These are phyloP conservation scores for Upupa epops DNA, from an alignment of 2,113 vertebrate species.

Conservation along the genomic window DNA sequence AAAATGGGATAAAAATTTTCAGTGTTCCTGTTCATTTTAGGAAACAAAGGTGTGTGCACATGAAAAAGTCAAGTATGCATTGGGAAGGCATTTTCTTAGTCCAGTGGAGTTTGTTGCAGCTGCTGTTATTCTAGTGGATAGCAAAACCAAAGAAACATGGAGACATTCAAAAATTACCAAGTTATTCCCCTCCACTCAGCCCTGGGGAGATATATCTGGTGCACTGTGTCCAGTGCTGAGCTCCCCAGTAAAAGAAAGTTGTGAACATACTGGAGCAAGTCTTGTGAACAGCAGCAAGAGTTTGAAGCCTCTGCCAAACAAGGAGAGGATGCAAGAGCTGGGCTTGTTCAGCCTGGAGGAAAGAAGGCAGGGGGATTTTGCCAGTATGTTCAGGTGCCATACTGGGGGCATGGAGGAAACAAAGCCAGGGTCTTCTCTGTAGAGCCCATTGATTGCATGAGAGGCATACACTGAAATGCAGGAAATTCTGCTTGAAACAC, in stretches of 20 bases:
- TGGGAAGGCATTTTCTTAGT: background rate
- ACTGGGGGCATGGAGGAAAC: background rate
- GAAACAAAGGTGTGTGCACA: background rate
- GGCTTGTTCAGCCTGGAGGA: background rate
- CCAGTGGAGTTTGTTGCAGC: background rate
- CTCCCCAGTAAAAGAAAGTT: background rate
- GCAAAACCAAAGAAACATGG: background rate
- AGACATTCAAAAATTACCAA: background rate
- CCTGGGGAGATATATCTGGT: background rate
- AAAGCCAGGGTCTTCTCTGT: background rate
- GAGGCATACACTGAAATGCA: background rate
- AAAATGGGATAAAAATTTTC: background rate
- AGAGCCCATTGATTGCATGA: background rate
- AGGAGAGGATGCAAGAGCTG: background rate
- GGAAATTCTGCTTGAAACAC: background rate
- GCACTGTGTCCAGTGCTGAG: background rate
- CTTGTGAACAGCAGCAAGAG: background rate
- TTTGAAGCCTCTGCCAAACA: fast-evolving
- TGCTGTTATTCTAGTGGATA: background rate
- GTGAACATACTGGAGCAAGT: background rate
- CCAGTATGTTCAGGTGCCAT: background rate
- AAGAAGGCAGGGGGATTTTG: background rate
- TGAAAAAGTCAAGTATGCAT: background rate
- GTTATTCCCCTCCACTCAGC: background rate
- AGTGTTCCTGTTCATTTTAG: background rate